Evolutionary conservation across 2,888 invertebrate genomes (phyloP).

Genomic region (Pollenia angustigena): DNA sequence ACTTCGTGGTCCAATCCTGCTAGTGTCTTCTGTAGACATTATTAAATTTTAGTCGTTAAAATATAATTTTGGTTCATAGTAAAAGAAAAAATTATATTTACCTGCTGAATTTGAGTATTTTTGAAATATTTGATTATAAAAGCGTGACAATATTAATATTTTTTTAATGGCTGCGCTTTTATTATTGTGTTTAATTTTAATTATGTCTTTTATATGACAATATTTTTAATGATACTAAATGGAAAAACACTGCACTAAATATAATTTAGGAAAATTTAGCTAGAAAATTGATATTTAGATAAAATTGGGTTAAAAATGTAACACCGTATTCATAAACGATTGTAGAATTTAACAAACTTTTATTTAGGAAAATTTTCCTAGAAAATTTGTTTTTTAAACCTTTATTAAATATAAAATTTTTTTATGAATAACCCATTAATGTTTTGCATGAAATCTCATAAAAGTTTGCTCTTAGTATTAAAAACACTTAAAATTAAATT

Average conservation of each 20-base stretch:
- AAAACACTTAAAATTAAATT: too few relatives aligned
- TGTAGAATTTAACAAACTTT: too few relatives aligned
- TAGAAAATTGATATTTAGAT: neutral
- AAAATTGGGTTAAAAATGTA: too few relatives aligned
- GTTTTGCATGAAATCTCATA: too few relatives aligned
- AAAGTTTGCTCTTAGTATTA: too few relatives aligned
- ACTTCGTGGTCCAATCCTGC: too few relatives aligned
- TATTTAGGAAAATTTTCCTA: too few relatives aligned
- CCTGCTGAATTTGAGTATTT: conserved; percentile 48
- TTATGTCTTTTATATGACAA: conserved; percentile 27
- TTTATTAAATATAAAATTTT: too few relatives aligned
- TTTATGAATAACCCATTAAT: too few relatives aligned
- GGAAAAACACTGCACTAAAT: neutral
- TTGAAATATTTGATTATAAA: conserved; percentile 39
- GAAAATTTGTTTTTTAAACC: too few relatives aligned
- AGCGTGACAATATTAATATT: conserved; percentile 65
- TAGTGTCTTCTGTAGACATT: neutral
- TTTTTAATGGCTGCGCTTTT: conserved; percentile 47
- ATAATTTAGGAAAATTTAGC: neutral
- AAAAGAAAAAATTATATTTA: conserved; percentile 37
- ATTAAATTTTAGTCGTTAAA: conserved; percentile 21
- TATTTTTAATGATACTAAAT: conserved; percentile 9
- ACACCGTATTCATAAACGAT: too few relatives aligned
- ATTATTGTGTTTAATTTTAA: conserved; percentile 53
- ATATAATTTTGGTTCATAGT: conserved; percentile 5